Evolutionary conservation across 2,888 invertebrate genomes (phyloP), one percentile per base, ranked within the genome.

Genomic region (Monopis laevigella): DNA sequence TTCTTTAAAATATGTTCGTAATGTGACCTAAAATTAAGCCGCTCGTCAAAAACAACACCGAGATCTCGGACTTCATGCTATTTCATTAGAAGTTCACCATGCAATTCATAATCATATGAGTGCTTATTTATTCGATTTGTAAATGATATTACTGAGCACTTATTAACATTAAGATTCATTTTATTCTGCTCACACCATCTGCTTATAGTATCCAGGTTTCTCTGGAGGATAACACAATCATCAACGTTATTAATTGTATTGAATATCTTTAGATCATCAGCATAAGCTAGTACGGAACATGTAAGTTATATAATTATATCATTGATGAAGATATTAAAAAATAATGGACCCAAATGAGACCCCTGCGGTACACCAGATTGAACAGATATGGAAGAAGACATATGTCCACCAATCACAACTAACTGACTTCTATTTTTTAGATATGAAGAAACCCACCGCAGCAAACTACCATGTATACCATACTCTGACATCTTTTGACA

Each of bases 341-440:
- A 7, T 7, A 42, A 36, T 2, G 38, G 42, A 2, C 42, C 42
- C 10, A 42, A n/a, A 2, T 21, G 29, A 8, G 42, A 42, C 1
- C 42, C 39, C 30, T 42, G 42, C 2, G 39, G 39, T 7, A 42
- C 36, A 10, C 42, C 42, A 2, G 42, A 36, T 7, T 14, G 10
- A 2, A 21, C 18, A 2, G 17, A 3, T 16, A 26, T 34, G 2
- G 38, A 29, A 7, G 14, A 6, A 2, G 42, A 42, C 3, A 29
- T 19, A 17, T 24, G 39, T 2, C 39, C 42, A 16, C 32, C 16
- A 6, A 42, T 5, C 14, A 12, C 21, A 11, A 42, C 42, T 4
- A 38, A 13, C 16, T 42, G 36, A 2, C 36, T 29, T 13, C 42
- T 14, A 2, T 26, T 24, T 10, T 27, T 1, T 11, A 42, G n/a